Conservation (phyloP, 1,140 invertebrate genomes). For the Microplitis demolitor region DNA sequence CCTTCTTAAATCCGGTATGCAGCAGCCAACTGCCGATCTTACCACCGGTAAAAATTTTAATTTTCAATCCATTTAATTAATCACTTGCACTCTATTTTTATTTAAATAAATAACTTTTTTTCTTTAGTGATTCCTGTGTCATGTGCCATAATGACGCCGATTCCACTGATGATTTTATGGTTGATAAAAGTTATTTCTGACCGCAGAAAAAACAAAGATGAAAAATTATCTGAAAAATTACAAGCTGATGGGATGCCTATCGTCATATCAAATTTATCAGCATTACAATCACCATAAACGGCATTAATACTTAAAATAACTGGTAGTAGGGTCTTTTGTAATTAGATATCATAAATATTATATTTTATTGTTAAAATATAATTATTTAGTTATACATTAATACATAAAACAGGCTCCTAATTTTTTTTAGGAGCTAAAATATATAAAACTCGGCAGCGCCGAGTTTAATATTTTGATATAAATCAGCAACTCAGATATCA, state of each 20-base stretch:
- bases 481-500: too few relatives aligned
- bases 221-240: slow-evolving; percentile 34
- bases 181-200: slow-evolving; percentile 50
- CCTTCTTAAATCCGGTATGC: slow-evolving; percentile 73
- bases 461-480: too few relatives aligned
- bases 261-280: slow-evolving; percentile 6
- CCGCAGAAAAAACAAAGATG: slow-evolving; percentile 35
- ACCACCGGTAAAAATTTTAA: slow-evolving; percentile 69
- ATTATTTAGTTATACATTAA: too few relatives aligned
- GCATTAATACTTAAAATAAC: neutral
- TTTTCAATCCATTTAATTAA: neutral
- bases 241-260: slow-evolving; percentile 11
- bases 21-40: slow-evolving; percentile 77
- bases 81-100: slow-evolving; percentile 31
- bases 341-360: too few relatives aligned
- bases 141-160: slow-evolving; percentile 90
- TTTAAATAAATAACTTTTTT: neutral
- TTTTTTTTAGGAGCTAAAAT: too few relatives aligned
- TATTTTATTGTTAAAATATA: too few relatives aligned
- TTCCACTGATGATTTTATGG: slow-evolving; percentile 75
- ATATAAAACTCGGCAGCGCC: too few relatives aligned
- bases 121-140: slow-evolving; percentile 81
- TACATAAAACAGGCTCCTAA: too few relatives aligned
- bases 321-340: neutral
- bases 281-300: neutral